phyloP scores from a whole-genome alignment of 2,797 vertebrate genomes.

The Picus viridis region DNA sequence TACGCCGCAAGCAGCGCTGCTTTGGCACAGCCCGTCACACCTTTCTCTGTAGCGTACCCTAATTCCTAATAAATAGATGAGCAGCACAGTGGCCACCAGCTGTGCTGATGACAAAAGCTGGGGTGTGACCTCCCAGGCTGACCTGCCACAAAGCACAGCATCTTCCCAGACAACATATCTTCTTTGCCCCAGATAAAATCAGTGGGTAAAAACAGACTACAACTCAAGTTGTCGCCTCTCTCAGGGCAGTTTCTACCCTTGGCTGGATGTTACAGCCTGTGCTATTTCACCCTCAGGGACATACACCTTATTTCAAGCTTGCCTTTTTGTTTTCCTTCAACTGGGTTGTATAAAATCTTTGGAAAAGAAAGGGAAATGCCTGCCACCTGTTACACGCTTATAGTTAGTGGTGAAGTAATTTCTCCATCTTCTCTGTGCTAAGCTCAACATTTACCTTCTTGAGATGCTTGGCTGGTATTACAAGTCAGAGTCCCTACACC shows the following conservation, averaged over 20 bases:
- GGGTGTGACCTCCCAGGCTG: neutral
- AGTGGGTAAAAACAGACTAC: neutral
- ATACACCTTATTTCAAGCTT: neutral
- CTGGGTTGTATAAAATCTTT: neutral
- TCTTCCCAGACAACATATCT: neutral
- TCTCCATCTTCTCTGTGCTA: neutral
- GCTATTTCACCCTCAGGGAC: neutral
- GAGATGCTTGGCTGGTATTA: neutral
- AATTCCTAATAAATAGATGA: neutral
- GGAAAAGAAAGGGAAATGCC: neutral
- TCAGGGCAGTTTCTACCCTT: neutral
- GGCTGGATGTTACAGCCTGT: fast-evolving
- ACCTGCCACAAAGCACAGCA: neutral
- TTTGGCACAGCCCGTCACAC: neutral
- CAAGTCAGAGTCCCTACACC: neutral
- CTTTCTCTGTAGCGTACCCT: neutral
- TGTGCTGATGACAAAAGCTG: neutral
- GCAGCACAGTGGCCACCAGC: fast-evolving
- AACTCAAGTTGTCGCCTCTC: neutral
- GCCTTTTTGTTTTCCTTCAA: neutral
- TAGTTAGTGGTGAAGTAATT: neutral
- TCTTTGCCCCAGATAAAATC: neutral
- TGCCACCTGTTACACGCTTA: neutral
- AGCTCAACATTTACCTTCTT: neutral
- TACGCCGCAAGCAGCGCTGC: neutral